phyloP scores from a whole-genome alignment of 2,113 vertebrate species.

The Neotoma lepida region DNA sequence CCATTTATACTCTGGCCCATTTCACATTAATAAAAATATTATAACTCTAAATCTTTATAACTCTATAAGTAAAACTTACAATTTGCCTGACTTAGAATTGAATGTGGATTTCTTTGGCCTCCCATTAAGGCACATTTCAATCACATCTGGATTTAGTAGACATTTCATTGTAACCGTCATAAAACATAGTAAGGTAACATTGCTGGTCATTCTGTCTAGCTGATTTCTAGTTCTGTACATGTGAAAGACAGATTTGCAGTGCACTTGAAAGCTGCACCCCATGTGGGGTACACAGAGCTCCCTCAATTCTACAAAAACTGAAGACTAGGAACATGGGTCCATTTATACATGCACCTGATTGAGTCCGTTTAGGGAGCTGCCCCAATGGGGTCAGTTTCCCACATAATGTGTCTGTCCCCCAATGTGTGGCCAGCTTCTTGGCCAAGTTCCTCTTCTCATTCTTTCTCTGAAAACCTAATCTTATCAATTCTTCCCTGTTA shows the following conservation, averaged over 20 bases:
- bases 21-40: neutral
- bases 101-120: slow-evolving; percentile 11
- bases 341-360: neutral
- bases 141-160: neutral
- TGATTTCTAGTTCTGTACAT: neutral
- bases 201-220: neutral
- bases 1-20: neutral
- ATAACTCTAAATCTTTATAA: neutral
- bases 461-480: slow-evolving; percentile 27
- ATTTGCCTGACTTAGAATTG: slow-evolving; percentile 30
- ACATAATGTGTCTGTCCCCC: neutral
- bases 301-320: neutral
- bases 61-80: neutral
- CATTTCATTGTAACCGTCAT: neutral
- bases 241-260: neutral
- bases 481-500: neutral
- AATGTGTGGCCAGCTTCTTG: neutral
- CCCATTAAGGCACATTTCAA: neutral
- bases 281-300: neutral
- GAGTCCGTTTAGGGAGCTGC: neutral
- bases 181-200: neutral
- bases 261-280: neutral
- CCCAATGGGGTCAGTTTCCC: neutral
- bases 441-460: neutral
- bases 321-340: neutral